Conservation (phyloP, 2,888 invertebrate genomes). For the Pyrgus malvae region DNA sequence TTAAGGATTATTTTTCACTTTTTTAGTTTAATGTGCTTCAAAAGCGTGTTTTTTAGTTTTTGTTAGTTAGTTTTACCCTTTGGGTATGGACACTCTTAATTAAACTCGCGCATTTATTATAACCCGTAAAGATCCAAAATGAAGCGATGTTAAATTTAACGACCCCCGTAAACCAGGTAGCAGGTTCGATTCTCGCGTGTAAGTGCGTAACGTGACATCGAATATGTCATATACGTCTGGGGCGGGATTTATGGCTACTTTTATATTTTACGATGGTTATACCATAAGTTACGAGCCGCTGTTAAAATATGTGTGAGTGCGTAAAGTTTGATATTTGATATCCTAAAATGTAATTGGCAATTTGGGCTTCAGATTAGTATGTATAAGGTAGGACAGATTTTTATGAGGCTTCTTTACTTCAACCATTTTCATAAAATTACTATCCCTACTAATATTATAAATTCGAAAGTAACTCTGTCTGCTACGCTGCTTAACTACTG, state of each 20-base stretch:
- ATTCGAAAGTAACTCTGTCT: too few relatives aligned
- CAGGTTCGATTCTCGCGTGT: conserved; percentile 14
- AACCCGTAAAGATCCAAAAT: conserved; percentile 39
- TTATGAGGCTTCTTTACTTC: too few relatives aligned
- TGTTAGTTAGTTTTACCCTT: too few relatives aligned
- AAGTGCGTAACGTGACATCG: conserved; percentile 7
- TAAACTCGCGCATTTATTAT: conserved; percentile 29
- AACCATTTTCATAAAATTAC: too few relatives aligned
- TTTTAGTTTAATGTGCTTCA: too few relatives aligned
- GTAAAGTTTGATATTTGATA: conserved; percentile 15
- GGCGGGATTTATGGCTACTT: conserved; percentile 37
- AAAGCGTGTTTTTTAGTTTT: too few relatives aligned
- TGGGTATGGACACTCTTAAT: too few relatives aligned
- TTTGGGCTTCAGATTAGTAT: not conserved
- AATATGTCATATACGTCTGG: conserved; percentile 31
- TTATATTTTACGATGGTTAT: conserved; percentile 41
- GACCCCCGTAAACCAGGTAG: conserved; percentile 22
- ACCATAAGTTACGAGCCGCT: conserved; percentile 28
- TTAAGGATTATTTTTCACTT: too few relatives aligned
- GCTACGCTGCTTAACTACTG: too few relatives aligned
- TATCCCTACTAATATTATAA: too few relatives aligned
- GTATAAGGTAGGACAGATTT: not conserved
- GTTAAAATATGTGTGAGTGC: conserved; percentile 8
- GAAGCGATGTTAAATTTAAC: conserved; percentile 48
- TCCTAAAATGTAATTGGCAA: conserved; percentile 6